A percentile compares a stretch with the other conserved stretches of the same genome.
phyloP scores from a whole-genome alignment of 2,888 invertebrate species.

The Cheilosia grossa region DNA sequence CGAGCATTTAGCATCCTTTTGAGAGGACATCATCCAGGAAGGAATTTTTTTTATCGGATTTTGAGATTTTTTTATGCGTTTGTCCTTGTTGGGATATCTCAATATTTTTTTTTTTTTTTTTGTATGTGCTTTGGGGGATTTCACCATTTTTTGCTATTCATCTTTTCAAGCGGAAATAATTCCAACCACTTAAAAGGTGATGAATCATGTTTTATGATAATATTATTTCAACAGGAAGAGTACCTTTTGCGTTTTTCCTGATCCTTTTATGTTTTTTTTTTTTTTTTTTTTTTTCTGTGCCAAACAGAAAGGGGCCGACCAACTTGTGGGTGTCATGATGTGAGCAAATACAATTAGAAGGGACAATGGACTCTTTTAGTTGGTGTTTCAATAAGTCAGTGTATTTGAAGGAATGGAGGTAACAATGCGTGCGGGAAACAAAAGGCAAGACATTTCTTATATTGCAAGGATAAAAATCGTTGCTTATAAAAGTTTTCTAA shows the following conservation, averaged over 20 bases:
- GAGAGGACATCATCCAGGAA: constrained; percentile 73
- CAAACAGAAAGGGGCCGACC: constrained; percentile 17
- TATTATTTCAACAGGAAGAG: constrained; percentile 75
- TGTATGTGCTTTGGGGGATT: constrained; percentile 52
- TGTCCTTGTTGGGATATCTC: constrained; percentile 70
- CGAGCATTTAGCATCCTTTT: constrained; percentile 73
- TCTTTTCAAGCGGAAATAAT: constrained; percentile 74
- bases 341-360: constrained; percentile 7
- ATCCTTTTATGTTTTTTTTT: constrained; percentile 11
- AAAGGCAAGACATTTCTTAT: too few relatives aligned
- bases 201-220: constrained; percentile 75
- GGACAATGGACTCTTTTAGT: neutral
- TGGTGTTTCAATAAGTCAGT: neutral
- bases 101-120: constrained; percentile 61
- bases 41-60: constrained; percentile 74
- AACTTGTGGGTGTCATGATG: constrained; percentile 6
- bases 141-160: constrained; percentile 64
- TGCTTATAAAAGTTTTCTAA: too few relatives aligned
- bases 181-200: constrained; percentile 75
- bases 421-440: too few relatives aligned
- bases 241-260: constrained; percentile 70
- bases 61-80: constrained; percentile 54
- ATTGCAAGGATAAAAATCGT: too few relatives aligned
- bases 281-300: constrained; percentile 9
- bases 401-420: too few relatives aligned